Evolutionary conservation across 2,113 vertebrate species (phyloP).

Genomic region (Peromyscus maniculatus): DNA sequence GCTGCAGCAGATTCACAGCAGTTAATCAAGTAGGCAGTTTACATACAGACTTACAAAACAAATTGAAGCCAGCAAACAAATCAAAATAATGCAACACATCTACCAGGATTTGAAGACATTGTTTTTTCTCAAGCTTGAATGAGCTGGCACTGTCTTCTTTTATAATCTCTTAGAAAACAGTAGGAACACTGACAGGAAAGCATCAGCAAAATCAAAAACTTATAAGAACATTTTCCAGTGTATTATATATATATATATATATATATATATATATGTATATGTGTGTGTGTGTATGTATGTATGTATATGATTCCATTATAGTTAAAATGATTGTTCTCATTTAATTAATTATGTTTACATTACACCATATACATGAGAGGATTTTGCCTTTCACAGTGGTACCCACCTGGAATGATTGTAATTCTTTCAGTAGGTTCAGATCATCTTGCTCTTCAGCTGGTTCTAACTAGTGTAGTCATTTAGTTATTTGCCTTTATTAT

Average conservation of each 20-base stretch:
- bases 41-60: slow-evolving; percentile 59
- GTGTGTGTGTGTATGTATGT: not conserved
- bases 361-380: not conserved
- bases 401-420: not conserved
- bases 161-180: slow-evolving; percentile 18
- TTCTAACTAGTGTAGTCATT: not conserved
- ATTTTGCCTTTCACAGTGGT: not conserved
- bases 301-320: not conserved
- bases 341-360: not conserved
- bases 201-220: not conserved
- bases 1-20: slow-evolving; percentile 45
- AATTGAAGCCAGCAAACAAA: slow-evolving; percentile 24
- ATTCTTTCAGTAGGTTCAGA: not conserved
- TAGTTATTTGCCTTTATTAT: slow-evolving; percentile 8
- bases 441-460: not conserved
- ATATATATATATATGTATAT: not conserved
- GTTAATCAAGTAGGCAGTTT: slow-evolving; percentile 70
- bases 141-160: not conserved
- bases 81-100: not conserved
- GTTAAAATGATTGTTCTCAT: not conserved
- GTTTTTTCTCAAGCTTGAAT: not conserved
- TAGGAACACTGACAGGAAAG: not conserved
- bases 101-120: not conserved
- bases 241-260: not conserved
- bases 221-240: not conserved